Evolutionary conservation across 2,888 invertebrate genomes (phyloP).

Genomic region (Epiblema foenella): DNA sequence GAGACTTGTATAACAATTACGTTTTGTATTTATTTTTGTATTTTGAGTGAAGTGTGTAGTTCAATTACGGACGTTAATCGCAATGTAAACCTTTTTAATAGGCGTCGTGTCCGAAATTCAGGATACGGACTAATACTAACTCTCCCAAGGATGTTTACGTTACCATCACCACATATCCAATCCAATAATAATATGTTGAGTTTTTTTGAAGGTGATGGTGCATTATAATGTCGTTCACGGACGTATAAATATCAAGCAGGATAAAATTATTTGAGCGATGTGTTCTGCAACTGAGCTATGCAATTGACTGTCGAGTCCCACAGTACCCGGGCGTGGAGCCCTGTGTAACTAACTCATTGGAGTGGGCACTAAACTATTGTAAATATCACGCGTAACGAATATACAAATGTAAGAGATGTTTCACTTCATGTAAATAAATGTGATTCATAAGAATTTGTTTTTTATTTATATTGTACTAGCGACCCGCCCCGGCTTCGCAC

Average conservation of each 20-base stretch:
- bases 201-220: no score
- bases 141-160: no score
- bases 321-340: neutral
- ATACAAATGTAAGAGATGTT: slow-evolving; percentile 37
- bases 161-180: no score
- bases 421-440: slow-evolving; percentile 44
- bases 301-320: neutral
- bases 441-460: slow-evolving; percentile 28
- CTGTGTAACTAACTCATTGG: neutral
- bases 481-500: no score
- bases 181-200: no score
- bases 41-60: slow-evolving; percentile 7
- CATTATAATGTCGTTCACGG: no score
- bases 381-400: slow-evolving; percentile 39
- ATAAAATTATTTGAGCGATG: neutral
- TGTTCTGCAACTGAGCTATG: slow-evolving; percentile 4
- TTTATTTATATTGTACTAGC: no score
- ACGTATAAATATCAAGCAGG: neutral
- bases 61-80: neutral
- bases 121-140: neutral
- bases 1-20: slow-evolving; percentile 7
- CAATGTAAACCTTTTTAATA: neutral
- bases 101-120: neutral
- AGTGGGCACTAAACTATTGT: slow-evolving; percentile 21
- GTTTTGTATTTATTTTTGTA: slow-evolving; percentile 11